A percentile compares a stretch with the other conserved stretches of the same genome.
Conservation (phyloP, 2,888 invertebrate genomes). For the Drosophila niveifrons region DNA sequence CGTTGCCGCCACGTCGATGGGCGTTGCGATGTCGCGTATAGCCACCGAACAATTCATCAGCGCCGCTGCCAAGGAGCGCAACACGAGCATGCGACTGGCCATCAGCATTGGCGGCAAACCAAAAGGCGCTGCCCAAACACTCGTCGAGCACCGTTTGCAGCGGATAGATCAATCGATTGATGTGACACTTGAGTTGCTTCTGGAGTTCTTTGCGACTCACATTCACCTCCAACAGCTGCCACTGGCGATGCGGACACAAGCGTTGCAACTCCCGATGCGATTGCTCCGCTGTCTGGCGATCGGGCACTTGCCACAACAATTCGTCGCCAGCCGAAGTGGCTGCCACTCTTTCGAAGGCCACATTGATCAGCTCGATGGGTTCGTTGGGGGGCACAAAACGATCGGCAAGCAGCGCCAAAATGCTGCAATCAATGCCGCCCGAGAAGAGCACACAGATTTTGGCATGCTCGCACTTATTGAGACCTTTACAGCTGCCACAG, state of each 20-base stretch:
- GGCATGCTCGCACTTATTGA: constrained; percentile 87
- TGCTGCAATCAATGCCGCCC: constrained; percentile 98
- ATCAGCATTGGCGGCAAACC: constrained; percentile 92
- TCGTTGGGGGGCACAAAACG: constrained; percentile 88
- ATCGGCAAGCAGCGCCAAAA: constrained; percentile 93
- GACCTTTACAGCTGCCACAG: constrained; percentile 42
- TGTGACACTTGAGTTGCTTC: constrained; percentile 86
- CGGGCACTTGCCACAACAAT: constrained; percentile 90
- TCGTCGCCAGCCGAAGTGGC: constrained; percentile 61
- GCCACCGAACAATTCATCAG: constrained; percentile 98
- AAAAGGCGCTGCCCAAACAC: constrained; percentile 97
- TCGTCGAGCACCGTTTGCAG: constrained; percentile 96
- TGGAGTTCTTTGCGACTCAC: constrained; percentile 89
- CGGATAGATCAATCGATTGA: constrained; percentile 94
- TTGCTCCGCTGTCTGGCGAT: constrained; percentile 91
- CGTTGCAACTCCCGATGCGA: constrained; percentile 89
- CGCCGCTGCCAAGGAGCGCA: constrained; percentile 94
- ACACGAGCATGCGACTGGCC: constrained; percentile 61
- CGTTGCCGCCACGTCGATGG: constrained; percentile 87
- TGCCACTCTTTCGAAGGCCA: constrained; percentile 90
- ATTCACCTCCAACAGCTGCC: constrained; percentile 94
- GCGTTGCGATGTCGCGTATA: constrained; percentile 95
- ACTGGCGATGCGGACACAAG: constrained; percentile 89
- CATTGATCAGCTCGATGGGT: constrained; percentile 96
- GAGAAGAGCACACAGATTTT: constrained; percentile 95